phyloP scores from a whole-genome alignment of 2,113 vertebrate species.

The Phrynosoma blainvillii region DNA sequence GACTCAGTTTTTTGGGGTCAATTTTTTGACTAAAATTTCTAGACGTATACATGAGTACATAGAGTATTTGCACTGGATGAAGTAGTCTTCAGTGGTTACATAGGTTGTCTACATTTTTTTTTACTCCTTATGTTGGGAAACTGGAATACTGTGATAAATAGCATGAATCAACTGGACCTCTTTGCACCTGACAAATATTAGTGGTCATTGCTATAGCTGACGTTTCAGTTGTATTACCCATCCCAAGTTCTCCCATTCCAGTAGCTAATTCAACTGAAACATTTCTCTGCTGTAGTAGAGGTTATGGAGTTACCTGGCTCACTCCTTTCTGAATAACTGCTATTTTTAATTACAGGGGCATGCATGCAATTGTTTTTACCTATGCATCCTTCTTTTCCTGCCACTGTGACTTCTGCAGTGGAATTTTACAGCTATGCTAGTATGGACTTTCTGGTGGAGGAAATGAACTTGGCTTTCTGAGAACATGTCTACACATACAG shows the following conservation, averaged over 20 bases:
- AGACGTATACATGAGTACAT: too few species aligned
- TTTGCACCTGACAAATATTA: background rate
- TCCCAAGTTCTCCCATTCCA: background rate
- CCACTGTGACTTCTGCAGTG: background rate
- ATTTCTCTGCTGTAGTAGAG: too few species aligned
- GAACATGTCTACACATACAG: too few species aligned
- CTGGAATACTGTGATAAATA: background rate
- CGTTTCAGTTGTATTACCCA: background rate
- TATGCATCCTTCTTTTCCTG: background rate
- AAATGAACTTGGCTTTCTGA: background rate
- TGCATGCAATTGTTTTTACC: slow-evolving; percentile 45
- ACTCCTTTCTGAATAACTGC: background rate
- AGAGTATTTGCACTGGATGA: too few species aligned
- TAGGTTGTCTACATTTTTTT: too few species aligned
- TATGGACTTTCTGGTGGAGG: slow-evolving; percentile 7
- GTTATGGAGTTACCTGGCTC: slow-evolving; percentile 36
- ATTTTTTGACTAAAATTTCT: background rate
- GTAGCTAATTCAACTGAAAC: too few species aligned
- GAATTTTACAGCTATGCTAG: background rate
- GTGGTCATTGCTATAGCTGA: background rate
- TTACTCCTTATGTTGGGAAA: background rate
- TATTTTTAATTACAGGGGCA: slow-evolving; percentile 42
- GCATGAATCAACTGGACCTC: too few species aligned
- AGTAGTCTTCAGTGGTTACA: too few species aligned
- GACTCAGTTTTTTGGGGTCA: background rate